phyloP scores from a whole-genome alignment of 2,797 vertebrate species.

The Pantherophis alleghaniensis region DNA sequence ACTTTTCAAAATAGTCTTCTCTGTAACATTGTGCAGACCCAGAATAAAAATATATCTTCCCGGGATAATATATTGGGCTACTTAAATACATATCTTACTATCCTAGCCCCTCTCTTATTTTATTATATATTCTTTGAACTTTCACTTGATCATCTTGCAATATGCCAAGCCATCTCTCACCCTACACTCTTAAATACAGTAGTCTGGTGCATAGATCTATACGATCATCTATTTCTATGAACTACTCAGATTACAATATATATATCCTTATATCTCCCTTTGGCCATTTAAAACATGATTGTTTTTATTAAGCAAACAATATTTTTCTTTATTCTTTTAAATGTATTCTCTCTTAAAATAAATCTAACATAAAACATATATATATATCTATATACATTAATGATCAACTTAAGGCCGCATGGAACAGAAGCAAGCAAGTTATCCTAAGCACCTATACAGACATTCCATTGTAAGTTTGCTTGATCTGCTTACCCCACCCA shows the following conservation, averaged over 20 bases:
- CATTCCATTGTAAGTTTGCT: constrained; percentile 18
- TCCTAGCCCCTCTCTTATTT: constrained; percentile 5
- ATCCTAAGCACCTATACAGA: constrained; percentile 7
- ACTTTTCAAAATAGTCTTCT: constrained; percentile 63
- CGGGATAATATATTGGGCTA: constrained; percentile 50
- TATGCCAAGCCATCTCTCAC: not conserved
- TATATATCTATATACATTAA: not conserved
- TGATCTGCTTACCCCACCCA: not conserved
- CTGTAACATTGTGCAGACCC: constrained; percentile 59
- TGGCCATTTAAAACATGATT: constrained; percentile 30
- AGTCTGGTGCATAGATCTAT: constrained; percentile 37
- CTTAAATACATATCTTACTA: constrained; percentile 43
- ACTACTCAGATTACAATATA: constrained; percentile 32
- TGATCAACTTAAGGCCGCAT: not conserved
- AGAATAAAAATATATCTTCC: constrained; percentile 43
- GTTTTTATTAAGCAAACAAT: constrained; percentile 23
- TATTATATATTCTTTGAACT: constrained; percentile 14
- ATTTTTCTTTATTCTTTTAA: not conserved
- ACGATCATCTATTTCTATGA: constrained; percentile 11
- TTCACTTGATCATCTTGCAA: not conserved
- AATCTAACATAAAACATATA: not conserved
- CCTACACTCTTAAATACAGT: constrained; percentile 31
- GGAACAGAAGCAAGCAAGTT: constrained; percentile 16
- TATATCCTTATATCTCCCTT: constrained; percentile 19
- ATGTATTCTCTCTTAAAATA: constrained; percentile 25